Percentiles rank a stretch among this genome's conserved stretches.
Evolutionary conservation across 2,888 invertebrate genomes (phyloP).

Genomic region (Phengaris alcon): DNA sequence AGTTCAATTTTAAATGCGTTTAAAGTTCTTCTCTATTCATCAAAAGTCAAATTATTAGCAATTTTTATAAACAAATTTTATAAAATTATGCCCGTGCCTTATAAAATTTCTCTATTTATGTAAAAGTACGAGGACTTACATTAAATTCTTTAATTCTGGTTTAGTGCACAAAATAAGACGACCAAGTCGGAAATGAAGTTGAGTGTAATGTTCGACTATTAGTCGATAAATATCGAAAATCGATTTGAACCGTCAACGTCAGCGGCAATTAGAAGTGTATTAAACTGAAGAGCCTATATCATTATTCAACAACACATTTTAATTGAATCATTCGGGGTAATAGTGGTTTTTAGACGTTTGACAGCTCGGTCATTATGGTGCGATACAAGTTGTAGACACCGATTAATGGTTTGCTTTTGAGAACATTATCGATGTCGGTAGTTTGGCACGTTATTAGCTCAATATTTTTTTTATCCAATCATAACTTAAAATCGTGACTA

Average conservation of each 20-base stretch:
- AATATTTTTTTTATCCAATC: not conserved
- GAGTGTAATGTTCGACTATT: slow-evolving; percentile 20
- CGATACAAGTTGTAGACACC: slow-evolving; percentile 49
- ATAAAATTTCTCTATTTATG: too few species aligned
- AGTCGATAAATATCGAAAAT: slow-evolving; percentile 35
- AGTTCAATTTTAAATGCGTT: too few species aligned
- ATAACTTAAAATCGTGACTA: not conserved
- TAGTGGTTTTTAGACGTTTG: slow-evolving; percentile 67
- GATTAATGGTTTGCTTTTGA: slow-evolving; percentile 50
- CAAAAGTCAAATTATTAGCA: too few species aligned
- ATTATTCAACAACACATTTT: slow-evolving; percentile 66
- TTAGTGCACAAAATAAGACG: not conserved
- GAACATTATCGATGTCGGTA: slow-evolving; percentile 35
- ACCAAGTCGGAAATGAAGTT: not conserved
- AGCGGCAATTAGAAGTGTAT: slow-evolving; percentile 33
- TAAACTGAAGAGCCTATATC: slow-evolving; percentile 48
- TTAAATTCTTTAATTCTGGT: not conserved
- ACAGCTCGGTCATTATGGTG: slow-evolving; percentile 66
- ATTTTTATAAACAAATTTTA: too few species aligned
- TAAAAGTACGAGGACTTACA: not conserved
- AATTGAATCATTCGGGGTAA: slow-evolving; percentile 71
- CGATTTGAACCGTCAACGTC: slow-evolving; percentile 30
- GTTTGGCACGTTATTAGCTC: slow-evolving; percentile 33
- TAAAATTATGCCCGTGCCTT: too few species aligned
- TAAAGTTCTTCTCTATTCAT: too few species aligned